Evolutionary conservation across 2,113 vertebrate species (phyloP).

Genomic region (Elephantulus edwardii): DNA sequence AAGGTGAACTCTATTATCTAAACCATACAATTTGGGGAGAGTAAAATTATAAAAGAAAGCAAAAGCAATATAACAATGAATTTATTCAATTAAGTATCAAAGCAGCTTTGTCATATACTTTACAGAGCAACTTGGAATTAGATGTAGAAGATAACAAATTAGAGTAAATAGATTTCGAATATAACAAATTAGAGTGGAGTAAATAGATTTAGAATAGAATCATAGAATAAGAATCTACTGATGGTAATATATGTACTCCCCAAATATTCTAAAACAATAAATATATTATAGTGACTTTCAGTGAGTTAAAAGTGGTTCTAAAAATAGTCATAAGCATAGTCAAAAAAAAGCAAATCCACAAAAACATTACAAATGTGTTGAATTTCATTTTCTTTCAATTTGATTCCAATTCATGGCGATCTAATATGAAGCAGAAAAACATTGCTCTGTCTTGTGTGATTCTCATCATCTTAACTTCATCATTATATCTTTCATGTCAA

Average conservation of each 20-base stretch:
- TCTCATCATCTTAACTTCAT: neutral
- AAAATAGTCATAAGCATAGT: neutral
- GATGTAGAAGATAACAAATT: neutral
- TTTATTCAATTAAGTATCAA: neutral
- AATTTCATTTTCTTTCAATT: too few relatives aligned
- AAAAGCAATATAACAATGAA: neutral
- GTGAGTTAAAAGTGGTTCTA: neutral
- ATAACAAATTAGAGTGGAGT: neutral
- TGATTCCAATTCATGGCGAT: neutral
- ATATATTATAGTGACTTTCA: neutral
- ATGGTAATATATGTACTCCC: neutral
- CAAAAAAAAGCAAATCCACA: neutral
- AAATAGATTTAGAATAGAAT: conserved; percentile 3
- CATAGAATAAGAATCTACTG: neutral
- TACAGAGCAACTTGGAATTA: neutral
- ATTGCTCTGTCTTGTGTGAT: neutral
- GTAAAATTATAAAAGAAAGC: neutral
- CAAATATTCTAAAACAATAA: conserved; percentile 5
- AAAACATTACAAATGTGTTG: too few relatives aligned
- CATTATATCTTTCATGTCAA: neutral
- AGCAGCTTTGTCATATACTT: neutral
- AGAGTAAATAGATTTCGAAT: neutral
- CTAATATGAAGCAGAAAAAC: neutral
- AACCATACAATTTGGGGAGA: conserved; percentile 32
- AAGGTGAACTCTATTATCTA: neutral